phyloP scores from a whole-genome alignment of 2,797 vertebrate genomes.

The Tapera naevia region DNA sequence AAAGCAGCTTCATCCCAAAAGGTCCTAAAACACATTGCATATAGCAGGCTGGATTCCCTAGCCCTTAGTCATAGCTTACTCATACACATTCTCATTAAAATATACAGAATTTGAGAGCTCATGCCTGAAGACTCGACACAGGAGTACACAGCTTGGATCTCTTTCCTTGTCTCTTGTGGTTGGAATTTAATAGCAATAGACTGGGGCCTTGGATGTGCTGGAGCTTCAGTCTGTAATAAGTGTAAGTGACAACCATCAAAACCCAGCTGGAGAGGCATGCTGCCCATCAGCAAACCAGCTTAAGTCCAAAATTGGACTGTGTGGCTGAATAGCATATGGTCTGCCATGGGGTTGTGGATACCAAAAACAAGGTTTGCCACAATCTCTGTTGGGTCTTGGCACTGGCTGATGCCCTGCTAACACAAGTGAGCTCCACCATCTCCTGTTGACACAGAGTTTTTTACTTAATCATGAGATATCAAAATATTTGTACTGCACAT shows the following conservation, averaged over 20 bases:
- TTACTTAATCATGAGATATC: background rate
- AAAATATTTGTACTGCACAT: background rate
- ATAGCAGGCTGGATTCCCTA: background rate
- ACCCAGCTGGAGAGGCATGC: background rate
- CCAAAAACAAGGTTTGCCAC: background rate
- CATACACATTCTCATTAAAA: background rate
- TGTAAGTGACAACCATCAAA: background rate
- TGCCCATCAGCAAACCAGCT: background rate
- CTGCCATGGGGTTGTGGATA: background rate
- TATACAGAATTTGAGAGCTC: background rate
- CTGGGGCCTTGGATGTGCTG: background rate
- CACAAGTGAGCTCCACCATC: background rate
- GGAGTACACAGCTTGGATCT: background rate
- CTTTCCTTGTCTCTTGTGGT: background rate
- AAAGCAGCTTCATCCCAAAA: conserved; percentile 7
- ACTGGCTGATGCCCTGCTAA: background rate
- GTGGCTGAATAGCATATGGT: background rate
- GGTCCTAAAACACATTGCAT: background rate
- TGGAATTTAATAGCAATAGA: background rate
- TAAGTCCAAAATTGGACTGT: background rate
- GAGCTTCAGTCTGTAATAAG: background rate
- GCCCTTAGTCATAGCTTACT: background rate
- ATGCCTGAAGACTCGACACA: background rate
- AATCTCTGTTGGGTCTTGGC: background rate
- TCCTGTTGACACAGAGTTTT: background rate